These are phyloP conservation scores for Pangasius macronema DNA, from an alignment of 2,797 vertebrate species.

Conservation along the genomic window DNA sequence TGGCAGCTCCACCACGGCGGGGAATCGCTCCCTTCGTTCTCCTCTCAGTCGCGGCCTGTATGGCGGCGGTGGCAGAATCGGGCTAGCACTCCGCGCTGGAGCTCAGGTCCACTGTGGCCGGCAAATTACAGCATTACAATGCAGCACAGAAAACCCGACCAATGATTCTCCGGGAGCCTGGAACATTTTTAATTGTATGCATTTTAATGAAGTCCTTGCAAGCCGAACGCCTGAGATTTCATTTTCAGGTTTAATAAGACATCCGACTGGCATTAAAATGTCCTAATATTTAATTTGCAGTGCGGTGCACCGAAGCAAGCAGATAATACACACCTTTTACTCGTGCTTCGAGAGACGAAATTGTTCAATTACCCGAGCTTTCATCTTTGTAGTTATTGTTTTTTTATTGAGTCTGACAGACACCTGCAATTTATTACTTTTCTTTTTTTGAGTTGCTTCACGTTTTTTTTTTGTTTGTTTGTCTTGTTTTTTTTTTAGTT, in stretches of 20 bases:
- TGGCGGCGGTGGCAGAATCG: conserved; percentile 4
- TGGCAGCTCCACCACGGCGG: not conserved
- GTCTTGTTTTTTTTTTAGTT: too few species aligned
- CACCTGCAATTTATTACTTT: not conserved
- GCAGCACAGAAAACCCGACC: not conserved
- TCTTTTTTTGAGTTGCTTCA: too few species aligned
- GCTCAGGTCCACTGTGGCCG: not conserved
- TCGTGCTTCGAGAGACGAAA: conserved; percentile 46
- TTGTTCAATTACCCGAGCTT: conserved; percentile 55
- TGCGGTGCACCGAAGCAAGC: conserved; percentile 12
- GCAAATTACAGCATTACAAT: conserved; percentile 53
- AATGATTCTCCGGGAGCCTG: not conserved
- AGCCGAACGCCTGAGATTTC: conserved; percentile 61
- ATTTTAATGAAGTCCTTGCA: conserved; percentile 59
- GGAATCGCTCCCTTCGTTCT: not conserved
- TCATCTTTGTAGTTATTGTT: conserved; percentile 36
- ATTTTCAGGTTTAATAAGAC: conserved; percentile 61
- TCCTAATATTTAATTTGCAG: conserved; percentile 58
- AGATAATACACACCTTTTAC: conserved; percentile 36
- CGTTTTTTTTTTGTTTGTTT: not conserved
- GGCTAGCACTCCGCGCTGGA: conserved; percentile 28
- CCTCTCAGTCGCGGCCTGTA: conserved; percentile 8
- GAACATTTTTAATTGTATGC: conserved; percentile 58
- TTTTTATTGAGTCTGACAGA: not conserved
- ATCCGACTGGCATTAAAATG: conserved; percentile 59